Base-by-base conservation (phyloP, 1,140 invertebrate species). In the Cheumatopsyche charites region DNA sequence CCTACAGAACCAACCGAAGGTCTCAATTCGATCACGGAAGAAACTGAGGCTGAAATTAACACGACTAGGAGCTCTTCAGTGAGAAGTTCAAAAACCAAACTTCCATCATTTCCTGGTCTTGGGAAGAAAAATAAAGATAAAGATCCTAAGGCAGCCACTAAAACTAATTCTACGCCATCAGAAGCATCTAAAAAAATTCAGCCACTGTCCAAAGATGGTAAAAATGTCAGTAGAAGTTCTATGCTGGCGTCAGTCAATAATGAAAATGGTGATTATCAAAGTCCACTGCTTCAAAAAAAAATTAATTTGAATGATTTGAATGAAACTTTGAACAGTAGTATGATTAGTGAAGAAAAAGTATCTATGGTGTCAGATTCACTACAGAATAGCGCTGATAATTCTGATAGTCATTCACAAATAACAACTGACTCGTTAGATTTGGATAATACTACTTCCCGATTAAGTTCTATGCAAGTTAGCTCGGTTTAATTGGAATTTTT, bases 401-500 rank as follows among this genome's bases (percentile, higher is more conserved):
- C 83, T 1, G 83, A 85, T 69, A 78, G 77, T 13, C 79, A 82
- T 36, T 83, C 82, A 4, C 82, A 83, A 73, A 77, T 81, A 5
- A 84, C 83, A 0, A 80, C 79, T 0, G 83, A 84, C 68, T 83
- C 83, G 0, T 73, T 84, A 55, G 73, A 76, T 42, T 80, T 83
- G 21, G 78, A 81, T 55, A 82, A 81, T 25, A 79, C 80, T 0
- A 79, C 82, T 7, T 78, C 79, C 4, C 80, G 83, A 9, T 80
- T 84, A 55, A 76, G 82, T 29, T 80, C 82, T 11, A 85, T 85
- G 83, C 83, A 85, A 82, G 83, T 85, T 68, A 84, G 83, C 75
- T 84, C 83, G 17, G 83, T 85, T 25, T 84, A 68, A 36, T 4
- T 36, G 29, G 9, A 36, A 9, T 36, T 36, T 36, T 36, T 4